Base-by-base conservation (phyloP, 2,113 vertebrate species). In the Notothenia coriiceps region DNA sequence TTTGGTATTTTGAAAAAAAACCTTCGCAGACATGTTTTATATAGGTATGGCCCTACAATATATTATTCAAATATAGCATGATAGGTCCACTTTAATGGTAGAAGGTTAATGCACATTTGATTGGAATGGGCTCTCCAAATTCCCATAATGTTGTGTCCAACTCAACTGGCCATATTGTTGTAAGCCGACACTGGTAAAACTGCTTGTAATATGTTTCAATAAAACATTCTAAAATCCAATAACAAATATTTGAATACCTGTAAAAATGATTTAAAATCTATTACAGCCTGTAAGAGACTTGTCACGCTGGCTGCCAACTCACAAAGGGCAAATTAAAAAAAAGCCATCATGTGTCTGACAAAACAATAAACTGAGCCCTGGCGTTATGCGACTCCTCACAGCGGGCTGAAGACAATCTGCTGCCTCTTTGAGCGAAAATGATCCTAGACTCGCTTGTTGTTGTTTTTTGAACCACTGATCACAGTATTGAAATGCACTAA, bases 291-390 rank as follows among this genome's bases (percentile, higher is more conserved):
- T 68, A 56, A 20, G 44, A 35, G 0, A 2, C 0, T 63, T 22
- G 29, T 40, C 0, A 20, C 3, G 0, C 0, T 9, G 61, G 56
- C n/a, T 12, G 25, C 59, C 0, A 13, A 56, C 44, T 62, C 59
- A 35, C 68, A 49, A 14, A 62, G 20, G 54, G 5, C 61, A 69
- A 75, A 81, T 70, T 51, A 84, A 69, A 69, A 65, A 33, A 17
- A 10, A 10, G 20, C 33, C 25, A 40, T 8, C 22, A 33, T 47
- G 14, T 46, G 40, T 5, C 6, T 12, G 33, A 44, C 25, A 35
- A 1, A 69, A 51, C 51, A 22, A 47, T 60, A 60, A 60, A 77
- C 33, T 11, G 60, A 75, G 43, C 59, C 6, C 15, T 29, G 22
- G 25, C 51, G 46, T 71, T 43, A 12, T 59, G 20, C 10, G 46